phyloP scores from a whole-genome alignment of 92 coral and sea anemone genomes.

The Phenganax stokvisi region DNA sequence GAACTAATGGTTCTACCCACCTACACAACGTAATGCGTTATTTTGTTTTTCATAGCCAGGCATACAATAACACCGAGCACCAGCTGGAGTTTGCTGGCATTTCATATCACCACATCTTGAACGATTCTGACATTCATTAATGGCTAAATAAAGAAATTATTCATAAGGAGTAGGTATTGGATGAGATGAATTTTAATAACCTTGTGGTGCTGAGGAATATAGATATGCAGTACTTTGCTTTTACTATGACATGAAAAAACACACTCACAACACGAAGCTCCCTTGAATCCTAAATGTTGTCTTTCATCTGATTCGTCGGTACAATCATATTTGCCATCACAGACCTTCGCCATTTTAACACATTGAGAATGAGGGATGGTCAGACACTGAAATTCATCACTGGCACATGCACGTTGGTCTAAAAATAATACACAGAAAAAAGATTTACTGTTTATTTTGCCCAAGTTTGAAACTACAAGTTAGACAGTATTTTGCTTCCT shows the following conservation, averaged over 20 bases:
- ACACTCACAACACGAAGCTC: constrained; percentile 75
- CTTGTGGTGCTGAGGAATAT: no score
- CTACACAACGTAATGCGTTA: constrained; percentile 64
- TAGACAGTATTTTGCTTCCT: constrained; percentile 28
- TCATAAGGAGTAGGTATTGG: neutral
- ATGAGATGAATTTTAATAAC: neutral
- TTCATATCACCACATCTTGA: constrained; percentile 54
- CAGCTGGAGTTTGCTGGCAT: constrained; percentile 75
- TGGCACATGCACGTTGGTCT: constrained; percentile 44
- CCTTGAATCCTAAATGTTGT: constrained; percentile 9
- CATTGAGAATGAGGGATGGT: constrained; percentile 41
- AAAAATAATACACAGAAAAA: neutral
- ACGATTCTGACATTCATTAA: constrained; percentile 51
- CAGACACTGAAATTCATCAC: constrained; percentile 64
- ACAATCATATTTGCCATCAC: constrained; percentile 79
- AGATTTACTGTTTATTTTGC: neutral
- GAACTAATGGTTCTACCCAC: constrained; percentile 28
- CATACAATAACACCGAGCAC: constrained; percentile 69
- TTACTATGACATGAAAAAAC: neutral
- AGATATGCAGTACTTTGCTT: neutral
- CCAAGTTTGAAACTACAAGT: neutral
- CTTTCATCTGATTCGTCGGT: constrained; percentile 85
- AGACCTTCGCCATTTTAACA: constrained; percentile 58
- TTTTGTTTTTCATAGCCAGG: constrained; percentile 56
- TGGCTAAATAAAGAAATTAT: constrained; percentile 44